Evolutionary conservation across 1,140 invertebrate species (phyloP), one percentile per base, ranked within the genome.

Genomic region (Drusus annulatus): DNA sequence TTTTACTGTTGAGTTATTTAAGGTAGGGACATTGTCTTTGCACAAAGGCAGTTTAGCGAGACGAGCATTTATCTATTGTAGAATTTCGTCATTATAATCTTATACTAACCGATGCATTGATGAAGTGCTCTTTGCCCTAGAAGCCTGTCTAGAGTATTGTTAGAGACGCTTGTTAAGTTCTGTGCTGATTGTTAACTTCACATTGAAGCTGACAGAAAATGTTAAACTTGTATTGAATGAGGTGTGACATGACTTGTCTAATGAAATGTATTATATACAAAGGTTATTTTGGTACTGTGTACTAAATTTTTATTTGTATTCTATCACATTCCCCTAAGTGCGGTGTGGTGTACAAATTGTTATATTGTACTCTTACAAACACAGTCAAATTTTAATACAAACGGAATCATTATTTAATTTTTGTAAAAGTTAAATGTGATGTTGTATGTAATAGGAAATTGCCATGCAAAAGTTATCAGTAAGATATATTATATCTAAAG

Each of bases 211-310:
- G 75, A 68, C 45, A 45, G 56, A 74, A 36, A 81, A 16, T 74
- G 25, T 73, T 54, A 76, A 71, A 75, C 36, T 60, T 79, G 74
- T 83, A 75, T 83, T 79, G 54, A 81, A 81, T 79, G 71, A 79
- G 76, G 63, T 76, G 52, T 78, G 77, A 79, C 58, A 77, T 65
- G 65, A 79, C 71, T 80, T 80, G 69, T 80, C 80, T 79, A 80
- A 81, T 83, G 78, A 78, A 74, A 81, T 84, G 81, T 83, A 83
- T 84, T 82, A 82, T 80, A 84, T 84, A 80, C 83, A 80, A 81
- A 78, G 80, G 78, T 80, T 77, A 51, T 77, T 84, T 84, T 84
- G 79, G 83, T 84, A 84, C 83, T 79, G 78, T 84, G 83, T 84
- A 84, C 83, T 80, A 80, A 80, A 79, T 77, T 83, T 80, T 78